These are phyloP conservation scores for Spodoptera litura DNA, from an alignment of 1,140 invertebrate genomes.

Conservation along the genomic window DNA sequence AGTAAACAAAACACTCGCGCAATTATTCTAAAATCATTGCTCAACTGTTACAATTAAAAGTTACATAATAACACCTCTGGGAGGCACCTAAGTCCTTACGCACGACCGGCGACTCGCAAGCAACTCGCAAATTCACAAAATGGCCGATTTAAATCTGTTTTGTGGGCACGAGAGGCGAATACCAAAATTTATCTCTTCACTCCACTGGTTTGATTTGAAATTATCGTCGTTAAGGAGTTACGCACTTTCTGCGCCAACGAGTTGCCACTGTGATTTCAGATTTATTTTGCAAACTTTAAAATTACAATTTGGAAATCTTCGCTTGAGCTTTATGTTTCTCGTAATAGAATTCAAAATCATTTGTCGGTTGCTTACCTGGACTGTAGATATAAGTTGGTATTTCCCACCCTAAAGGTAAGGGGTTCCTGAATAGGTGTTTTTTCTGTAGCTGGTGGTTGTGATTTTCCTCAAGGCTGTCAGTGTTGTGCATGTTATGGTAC, in stretches of 20 bases:
- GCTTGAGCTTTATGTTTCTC: not conserved
- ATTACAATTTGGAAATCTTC: not conserved
- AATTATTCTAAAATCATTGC: conserved; percentile 15
- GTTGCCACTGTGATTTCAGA: conserved; percentile 61
- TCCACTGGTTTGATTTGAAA: conserved; percentile 62
- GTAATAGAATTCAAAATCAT: not conserved
- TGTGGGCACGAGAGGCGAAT: conserved; percentile 42
- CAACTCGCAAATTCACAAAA: conserved; percentile 44
- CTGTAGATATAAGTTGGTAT: conserved; percentile 7
- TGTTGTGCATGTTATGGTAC: conserved; percentile 38
- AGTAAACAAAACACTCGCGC: conserved; percentile 15
- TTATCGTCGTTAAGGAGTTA: conserved; percentile 65
- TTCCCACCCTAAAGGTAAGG: conserved; percentile 46
- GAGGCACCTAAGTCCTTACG: not conserved
- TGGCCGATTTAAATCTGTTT: conserved; percentile 66
- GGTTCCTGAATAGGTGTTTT: conserved; percentile 49
- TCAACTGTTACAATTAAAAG: conserved; percentile 35
- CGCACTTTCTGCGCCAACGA: conserved; percentile 59
- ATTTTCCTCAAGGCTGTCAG: conserved; percentile 47
- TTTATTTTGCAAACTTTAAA: conserved; percentile 55
- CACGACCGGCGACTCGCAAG: conserved; percentile 34
- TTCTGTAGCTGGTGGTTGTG: conserved; percentile 38
- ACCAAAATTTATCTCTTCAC: conserved; percentile 63
- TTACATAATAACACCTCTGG: conserved; percentile 36
- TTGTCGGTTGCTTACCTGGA: not conserved